Percentiles rank a stretch among this genome's conserved stretches.
These are phyloP conservation scores for Phthorimaea operculella DNA, from an alignment of 1,140 invertebrate genomes.

Conservation along the genomic window DNA sequence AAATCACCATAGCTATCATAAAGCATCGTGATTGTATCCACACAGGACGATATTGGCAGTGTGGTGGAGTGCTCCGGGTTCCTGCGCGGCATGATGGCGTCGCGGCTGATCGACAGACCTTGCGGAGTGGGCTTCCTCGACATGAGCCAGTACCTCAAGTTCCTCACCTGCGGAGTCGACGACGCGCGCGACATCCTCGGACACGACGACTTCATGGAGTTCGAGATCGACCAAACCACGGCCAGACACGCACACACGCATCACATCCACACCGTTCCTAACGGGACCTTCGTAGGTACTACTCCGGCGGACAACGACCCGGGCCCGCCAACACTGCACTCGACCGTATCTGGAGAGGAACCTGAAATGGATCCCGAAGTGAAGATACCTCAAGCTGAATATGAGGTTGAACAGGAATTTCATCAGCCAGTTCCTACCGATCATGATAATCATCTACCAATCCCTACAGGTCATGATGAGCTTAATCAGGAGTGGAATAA, in stretches of 20 bases:
- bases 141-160: conserved; percentile 36
- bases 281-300: conserved; percentile 11
- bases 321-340: too few species aligned
- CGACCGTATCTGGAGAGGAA: too few species aligned
- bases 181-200: conserved; percentile 47
- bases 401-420: too few species aligned
- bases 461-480: too few species aligned
- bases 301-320: not conserved
- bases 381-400: too few species aligned
- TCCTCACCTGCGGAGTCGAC: conserved; percentile 48
- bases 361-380: too few species aligned
- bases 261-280: too few species aligned
- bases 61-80: conserved; percentile 43
- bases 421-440: too few species aligned
- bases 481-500: too few species aligned
- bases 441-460: too few species aligned
- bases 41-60: conserved; percentile 47
- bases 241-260: not conserved
- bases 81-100: conserved; percentile 47
- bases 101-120: conserved; percentile 44
- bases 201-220: conserved; percentile 29
- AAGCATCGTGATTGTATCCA: too few species aligned
- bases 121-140: conserved; percentile 49
- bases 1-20: too few species aligned
- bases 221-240: conserved; percentile 20